phyloP scores from a whole-genome alignment of 2,113 vertebrate species.

The Spilogale gracilis region DNA sequence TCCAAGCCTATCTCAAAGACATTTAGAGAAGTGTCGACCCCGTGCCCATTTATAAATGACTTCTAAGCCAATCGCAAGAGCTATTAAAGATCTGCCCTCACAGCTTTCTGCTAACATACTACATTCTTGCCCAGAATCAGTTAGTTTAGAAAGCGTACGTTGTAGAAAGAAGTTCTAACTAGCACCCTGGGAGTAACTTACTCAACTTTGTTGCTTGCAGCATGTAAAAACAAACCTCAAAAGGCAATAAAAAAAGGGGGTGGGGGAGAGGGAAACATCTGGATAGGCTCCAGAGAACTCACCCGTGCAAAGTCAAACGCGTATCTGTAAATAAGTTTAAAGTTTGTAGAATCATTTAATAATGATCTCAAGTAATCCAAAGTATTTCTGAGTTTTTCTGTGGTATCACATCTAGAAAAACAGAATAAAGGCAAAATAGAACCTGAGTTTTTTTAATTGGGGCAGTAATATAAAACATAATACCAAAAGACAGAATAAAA shows the following conservation, averaged over 20 bases:
- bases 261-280: slow-evolving; percentile 45
- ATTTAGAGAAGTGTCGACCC: neutral
- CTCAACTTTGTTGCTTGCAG: slow-evolving; percentile 42
- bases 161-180: slow-evolving; percentile 36
- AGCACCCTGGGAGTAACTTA: slow-evolving; percentile 41
- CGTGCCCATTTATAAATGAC: neutral
- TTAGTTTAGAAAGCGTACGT: neutral
- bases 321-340: slow-evolving; percentile 99
- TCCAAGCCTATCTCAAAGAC: neutral
- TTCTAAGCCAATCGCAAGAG: neutral
- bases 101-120: slow-evolving; percentile 15
- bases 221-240: slow-evolving; percentile 50
- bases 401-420: slow-evolving; percentile 96
- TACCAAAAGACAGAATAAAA: slow-evolving; percentile 52
- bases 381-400: slow-evolving; percentile 97
- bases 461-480: slow-evolving; percentile 55
- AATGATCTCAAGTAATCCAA: slow-evolving; percentile 99
- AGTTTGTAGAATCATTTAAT: slow-evolving; percentile 97
- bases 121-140: neutral
- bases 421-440: slow-evolving; percentile 78
- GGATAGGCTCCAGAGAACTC: slow-evolving; percentile 86
- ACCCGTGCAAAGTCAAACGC: slow-evolving; percentile 99
- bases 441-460: slow-evolving; percentile 30
- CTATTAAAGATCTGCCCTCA: neutral
- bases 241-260: neutral